Evolutionary conservation across 1,140 invertebrate species (phyloP).

Genomic region (Brachionus rotundiformis): DNA sequence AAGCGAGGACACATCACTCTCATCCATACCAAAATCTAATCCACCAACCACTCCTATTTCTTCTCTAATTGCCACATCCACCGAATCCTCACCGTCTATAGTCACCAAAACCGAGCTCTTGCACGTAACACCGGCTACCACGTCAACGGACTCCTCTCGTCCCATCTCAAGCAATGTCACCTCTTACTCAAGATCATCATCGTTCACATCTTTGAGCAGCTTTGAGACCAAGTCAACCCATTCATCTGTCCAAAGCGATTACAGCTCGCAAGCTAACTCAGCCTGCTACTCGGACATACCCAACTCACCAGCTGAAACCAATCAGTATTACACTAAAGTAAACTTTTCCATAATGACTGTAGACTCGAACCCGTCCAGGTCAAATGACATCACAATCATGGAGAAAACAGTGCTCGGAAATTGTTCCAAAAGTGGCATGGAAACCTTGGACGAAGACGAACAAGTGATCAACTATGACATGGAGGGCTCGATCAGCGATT

Average conservation of each 20-base stretch:
- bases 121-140: conserved; percentile 19
- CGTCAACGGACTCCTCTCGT: not conserved
- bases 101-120: not conserved
- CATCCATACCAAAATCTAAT: not conserved
- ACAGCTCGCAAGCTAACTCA: not conserved
- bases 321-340: not conserved
- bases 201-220: not conserved
- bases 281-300: not conserved
- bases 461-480: conserved; percentile 11
- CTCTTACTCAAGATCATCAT: not conserved
- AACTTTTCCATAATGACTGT: not conserved
- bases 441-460: not conserved
- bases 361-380: conserved; percentile 3
- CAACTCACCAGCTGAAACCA: not conserved
- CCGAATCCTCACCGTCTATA: not conserved
- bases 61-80: not conserved
- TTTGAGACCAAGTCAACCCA: conserved; percentile 20
- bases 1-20: not conserved
- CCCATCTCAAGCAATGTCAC: not conserved
- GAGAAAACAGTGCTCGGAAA: not conserved
- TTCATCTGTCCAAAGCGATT: not conserved
- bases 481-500: conserved; percentile 23
- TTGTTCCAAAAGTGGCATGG: not conserved
- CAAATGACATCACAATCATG: conserved; percentile 23
- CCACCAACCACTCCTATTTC: conserved; percentile 1